Evolutionary conservation across 2,888 invertebrate species (phyloP), one percentile per base, ranked within the genome.

Genomic region (Temnothorax ravouxi): DNA sequence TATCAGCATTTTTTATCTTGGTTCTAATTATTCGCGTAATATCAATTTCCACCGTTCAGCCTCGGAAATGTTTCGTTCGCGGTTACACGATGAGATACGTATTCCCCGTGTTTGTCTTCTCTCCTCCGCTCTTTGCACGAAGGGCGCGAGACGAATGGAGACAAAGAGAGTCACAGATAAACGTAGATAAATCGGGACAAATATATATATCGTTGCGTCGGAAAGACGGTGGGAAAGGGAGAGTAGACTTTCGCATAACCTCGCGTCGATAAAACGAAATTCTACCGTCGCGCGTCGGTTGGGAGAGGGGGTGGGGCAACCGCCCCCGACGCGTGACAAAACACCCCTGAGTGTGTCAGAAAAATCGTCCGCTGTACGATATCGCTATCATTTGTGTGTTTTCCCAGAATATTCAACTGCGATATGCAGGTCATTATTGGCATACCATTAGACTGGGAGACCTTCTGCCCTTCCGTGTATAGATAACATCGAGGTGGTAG

Each of bases 261-360:
- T 87, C 87, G 83, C 75, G 75, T 87, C 83, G 85, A 86, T 83
- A 86, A 87, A 88, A 88, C 86, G 90, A 47, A 41, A 89, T 87
- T 87, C 81, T 38, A 74, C 25, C 15, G 59, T 29, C 29, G 29
- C 29, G 29, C 29, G 29, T 67, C 79, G 62, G 79, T 84, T 82
- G 62, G 77, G 86, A 87, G 87, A 86, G 25, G 44, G 3, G 9
- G 34, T 25, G 1, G 4, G 4, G 25, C 44, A 15, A 0, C 0
- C 25, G 3, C 72, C 18, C 11, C 9, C 64, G 18, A 44, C 64
- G 47, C 62, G 85, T 89, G 91, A 91, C 88, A 90, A 91, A 92
- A 91, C 86, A 85, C 87, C 80, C 87, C 80, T 41, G 76, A 61
- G 84, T 88, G 88, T 91, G 90, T 87, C 76, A 41, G 84, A 87